These are phyloP conservation scores for cattle (Bos taurus) DNA, from an alignment of 2,113 vertebrate genomes.

Conservation along the genomic window DNA sequence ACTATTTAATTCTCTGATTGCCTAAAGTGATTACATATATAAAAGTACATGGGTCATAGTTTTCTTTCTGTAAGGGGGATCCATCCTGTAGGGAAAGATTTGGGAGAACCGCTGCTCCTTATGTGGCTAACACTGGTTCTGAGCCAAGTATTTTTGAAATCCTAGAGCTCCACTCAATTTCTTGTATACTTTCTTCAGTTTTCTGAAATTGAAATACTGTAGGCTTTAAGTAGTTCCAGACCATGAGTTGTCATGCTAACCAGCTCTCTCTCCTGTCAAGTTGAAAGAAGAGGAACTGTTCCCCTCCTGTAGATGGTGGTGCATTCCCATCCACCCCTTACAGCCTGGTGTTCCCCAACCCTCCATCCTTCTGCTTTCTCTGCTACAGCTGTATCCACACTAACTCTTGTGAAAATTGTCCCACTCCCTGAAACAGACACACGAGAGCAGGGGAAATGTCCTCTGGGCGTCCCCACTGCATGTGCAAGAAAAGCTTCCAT, in stretches of 20 bases:
- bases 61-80: not conserved
- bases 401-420: not conserved
- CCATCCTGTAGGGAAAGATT: not conserved
- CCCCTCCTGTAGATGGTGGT: not conserved
- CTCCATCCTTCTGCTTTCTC: not conserved
- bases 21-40: not conserved
- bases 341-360: not conserved
- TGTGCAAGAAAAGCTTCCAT: not conserved
- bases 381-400: not conserved
- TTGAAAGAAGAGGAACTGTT: not conserved
- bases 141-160: not conserved
- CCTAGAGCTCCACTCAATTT: not conserved
- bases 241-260: not conserved
- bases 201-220: not conserved
- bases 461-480: not conserved
- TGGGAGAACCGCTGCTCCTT: not conserved
- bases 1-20: not conserved
- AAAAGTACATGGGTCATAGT: not conserved
- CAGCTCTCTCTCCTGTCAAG: not conserved
- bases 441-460: not conserved
- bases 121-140: not conserved
- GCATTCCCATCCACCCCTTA: fast-evolving
- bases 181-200: not conserved
- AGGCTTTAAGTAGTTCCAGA: not conserved
- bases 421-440: not conserved